Conservation (phyloP, 2,113 vertebrate genomes). For the Gymnocephalus cernua region DNA sequence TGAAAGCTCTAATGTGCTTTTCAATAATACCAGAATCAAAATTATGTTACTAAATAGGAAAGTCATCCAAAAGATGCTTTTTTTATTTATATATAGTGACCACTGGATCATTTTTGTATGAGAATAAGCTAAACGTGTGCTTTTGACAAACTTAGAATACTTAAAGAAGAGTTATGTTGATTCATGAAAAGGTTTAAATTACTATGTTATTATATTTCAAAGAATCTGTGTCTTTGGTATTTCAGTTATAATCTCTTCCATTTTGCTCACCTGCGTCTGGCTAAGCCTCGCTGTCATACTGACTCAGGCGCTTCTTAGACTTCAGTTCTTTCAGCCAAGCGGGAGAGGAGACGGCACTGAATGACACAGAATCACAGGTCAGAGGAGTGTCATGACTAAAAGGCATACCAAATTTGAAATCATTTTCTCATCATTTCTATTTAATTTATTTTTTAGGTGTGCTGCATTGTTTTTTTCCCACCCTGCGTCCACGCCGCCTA, state of each 20-base stretch:
- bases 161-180: background rate
- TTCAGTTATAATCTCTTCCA: background rate
- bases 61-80: background rate
- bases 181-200: background rate
- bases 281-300: constrained; percentile 87
- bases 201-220: background rate
- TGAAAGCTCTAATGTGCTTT: background rate
- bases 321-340: constrained; percentile 94
- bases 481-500: constrained; percentile 84
- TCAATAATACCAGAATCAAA: background rate
- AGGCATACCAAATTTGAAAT: background rate
- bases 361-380: constrained; percentile 46
- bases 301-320: constrained; percentile 91
- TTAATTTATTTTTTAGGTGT: background rate
- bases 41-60: background rate
- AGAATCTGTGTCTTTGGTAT: background rate
- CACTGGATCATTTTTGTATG: background rate
- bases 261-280: constrained; percentile 44
- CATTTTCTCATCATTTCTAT: background rate
- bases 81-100: background rate
- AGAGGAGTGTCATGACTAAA: background rate
- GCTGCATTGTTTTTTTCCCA: constrained; percentile 67
- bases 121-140: background rate
- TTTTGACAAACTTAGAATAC: too few species aligned
- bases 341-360: constrained; percentile 85